Evolutionary conservation across 2,113 vertebrate genomes (phyloP).

Genomic region (Plestiodon gilberti): DNA sequence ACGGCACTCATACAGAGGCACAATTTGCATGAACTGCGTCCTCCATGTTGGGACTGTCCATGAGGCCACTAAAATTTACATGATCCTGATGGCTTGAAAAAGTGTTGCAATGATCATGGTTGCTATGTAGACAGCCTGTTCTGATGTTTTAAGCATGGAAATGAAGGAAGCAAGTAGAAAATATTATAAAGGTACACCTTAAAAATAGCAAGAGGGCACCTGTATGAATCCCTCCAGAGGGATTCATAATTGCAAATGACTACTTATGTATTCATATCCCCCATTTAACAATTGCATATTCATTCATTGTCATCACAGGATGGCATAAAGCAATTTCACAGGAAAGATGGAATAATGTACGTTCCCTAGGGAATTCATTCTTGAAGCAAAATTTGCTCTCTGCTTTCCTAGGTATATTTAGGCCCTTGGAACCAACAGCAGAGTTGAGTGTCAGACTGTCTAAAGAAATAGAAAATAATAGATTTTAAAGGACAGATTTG

Average conservation of each 20-base stretch:
- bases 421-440: background rate
- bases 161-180: background rate
- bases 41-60: background rate
- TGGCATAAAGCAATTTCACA: background rate
- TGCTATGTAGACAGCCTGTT: background rate
- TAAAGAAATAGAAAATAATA: background rate
- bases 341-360: background rate
- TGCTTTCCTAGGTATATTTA: background rate
- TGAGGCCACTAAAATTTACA: background rate
- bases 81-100: background rate
- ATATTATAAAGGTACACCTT: background rate
- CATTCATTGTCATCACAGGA: background rate
- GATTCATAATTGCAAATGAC: background rate
- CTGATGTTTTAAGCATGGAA: background rate
- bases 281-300: background rate
- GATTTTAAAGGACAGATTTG: background rate
- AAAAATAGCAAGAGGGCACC: constrained; percentile 1
- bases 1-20: too few species aligned
- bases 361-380: constrained; percentile 32
- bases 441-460: background rate
- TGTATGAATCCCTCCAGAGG: background rate
- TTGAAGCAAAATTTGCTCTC: background rate
- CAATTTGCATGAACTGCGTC: background rate
- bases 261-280: background rate
- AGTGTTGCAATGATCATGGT: background rate